Percentiles rank a stretch among this genome's conserved stretches.
These are phyloP conservation scores for Macroramphosus scolopax DNA, from an alignment of 2,797 vertebrate species.

Conservation along the genomic window DNA sequence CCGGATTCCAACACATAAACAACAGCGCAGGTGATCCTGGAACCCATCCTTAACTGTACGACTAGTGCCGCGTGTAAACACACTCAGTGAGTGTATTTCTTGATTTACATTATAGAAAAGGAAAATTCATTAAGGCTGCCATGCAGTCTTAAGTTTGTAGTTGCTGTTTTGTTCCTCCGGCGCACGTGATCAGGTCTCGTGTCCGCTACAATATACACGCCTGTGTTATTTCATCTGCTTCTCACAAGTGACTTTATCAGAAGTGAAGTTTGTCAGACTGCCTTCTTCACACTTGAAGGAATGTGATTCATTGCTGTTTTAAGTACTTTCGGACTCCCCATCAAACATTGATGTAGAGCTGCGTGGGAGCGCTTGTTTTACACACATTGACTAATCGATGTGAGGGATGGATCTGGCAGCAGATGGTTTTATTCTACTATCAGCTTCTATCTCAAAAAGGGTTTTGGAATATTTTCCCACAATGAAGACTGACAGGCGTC, in stretches of 20 bases:
- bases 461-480: background rate
- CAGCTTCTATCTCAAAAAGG: too few relatives aligned
- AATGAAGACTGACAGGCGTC: background rate
- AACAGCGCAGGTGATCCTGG: too few relatives aligned
- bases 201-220: background rate
- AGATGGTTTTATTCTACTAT: too few relatives aligned
- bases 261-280: constrained; percentile 5
- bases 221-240: constrained; percentile 5
- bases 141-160: too few relatives aligned
- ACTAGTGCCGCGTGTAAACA: background rate
- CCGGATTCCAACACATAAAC: too few relatives aligned
- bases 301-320: constrained; percentile 22
- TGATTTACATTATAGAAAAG: constrained; percentile 13
- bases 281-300: constrained; percentile 17
- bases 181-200: constrained; percentile 2
- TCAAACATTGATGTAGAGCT: constrained; percentile 20
- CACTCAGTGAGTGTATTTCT: background rate
- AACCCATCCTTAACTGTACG: background rate
- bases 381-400: constrained; percentile 1
- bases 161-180: constrained; percentile 1
- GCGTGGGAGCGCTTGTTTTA: constrained; percentile 1
- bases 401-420: constrained; percentile 8
- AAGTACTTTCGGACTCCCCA: background rate
- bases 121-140: constrained; percentile 3
- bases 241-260: background rate